Conservation (phyloP, 2,797 vertebrate genomes). For the Spondyliosoma cantharus region DNA sequence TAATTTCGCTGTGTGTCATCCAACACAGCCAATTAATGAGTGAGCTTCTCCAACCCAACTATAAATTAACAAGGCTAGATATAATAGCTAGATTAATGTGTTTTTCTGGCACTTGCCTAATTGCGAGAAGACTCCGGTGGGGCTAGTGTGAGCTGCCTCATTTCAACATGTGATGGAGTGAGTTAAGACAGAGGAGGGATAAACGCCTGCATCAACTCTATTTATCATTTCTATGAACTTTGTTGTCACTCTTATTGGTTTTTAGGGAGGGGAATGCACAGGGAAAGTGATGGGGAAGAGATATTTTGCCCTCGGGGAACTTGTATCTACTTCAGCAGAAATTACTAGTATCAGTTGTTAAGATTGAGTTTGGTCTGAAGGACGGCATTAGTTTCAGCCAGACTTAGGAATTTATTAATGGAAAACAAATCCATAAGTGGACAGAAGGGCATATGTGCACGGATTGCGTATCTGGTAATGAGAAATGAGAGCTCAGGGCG, state of each 20-base stretch:
- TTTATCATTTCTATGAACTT: slow-evolving; percentile 75
- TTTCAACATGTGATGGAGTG: slow-evolving; percentile 75
- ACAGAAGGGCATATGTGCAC: slow-evolving; percentile 58
- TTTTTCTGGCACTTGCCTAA: slow-evolving; percentile 85
- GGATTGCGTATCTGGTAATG: slow-evolving; percentile 65
- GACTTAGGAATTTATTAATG: slow-evolving; percentile 61
- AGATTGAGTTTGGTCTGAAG: slow-evolving; percentile 55
- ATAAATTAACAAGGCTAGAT: slow-evolving; percentile 85
- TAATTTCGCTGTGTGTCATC: slow-evolving; percentile 83
- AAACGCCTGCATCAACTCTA: slow-evolving; percentile 58
- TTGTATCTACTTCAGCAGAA: slow-evolving; percentile 54
- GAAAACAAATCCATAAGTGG: slow-evolving; percentile 71
- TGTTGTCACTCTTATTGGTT: slow-evolving; percentile 53
- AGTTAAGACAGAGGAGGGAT: slow-evolving; percentile 62
- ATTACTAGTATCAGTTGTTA: slow-evolving; percentile 54
- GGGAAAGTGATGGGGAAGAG: slow-evolving; percentile 33
- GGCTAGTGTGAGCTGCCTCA: slow-evolving; percentile 71
- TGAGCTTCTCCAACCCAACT: slow-evolving; percentile 80
- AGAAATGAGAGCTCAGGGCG: slow-evolving; percentile 61
- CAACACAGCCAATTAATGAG: slow-evolving; percentile 86
- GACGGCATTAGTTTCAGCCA: slow-evolving; percentile 57
- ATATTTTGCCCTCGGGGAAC: slow-evolving; percentile 51
- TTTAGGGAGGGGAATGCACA: slow-evolving; percentile 44
- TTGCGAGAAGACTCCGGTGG: slow-evolving; percentile 82
- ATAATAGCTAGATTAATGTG: slow-evolving; percentile 87